Evolutionary conservation across 2,797 vertebrate genomes (phyloP).

Genomic region (Crenichthys baileyi): DNA sequence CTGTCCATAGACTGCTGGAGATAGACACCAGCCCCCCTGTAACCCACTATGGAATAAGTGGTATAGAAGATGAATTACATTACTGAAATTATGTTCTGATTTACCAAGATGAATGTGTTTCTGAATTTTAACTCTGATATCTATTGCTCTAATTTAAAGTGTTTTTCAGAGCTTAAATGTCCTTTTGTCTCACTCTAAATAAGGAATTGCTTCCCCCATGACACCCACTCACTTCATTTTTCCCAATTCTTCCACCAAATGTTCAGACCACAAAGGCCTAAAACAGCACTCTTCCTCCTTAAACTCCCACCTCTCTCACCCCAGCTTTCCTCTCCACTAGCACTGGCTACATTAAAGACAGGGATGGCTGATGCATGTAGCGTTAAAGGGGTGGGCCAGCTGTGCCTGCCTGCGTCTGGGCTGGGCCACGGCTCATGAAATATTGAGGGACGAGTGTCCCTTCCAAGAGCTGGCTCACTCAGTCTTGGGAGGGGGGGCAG

Average conservation of each 20-base stretch:
- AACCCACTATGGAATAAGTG: too few relatives aligned
- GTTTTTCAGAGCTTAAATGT: too few relatives aligned
- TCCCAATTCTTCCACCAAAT: slow-evolving; percentile 8
- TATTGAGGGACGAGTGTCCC: slow-evolving; percentile 83
- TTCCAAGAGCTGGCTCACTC: slow-evolving; percentile 83
- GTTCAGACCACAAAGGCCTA: slow-evolving; percentile 27
- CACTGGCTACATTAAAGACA: slow-evolving; percentile 78
- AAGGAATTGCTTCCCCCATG: neutral
- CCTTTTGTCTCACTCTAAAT: neutral
- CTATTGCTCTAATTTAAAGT: too few relatives aligned
- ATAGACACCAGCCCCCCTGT: too few relatives aligned
- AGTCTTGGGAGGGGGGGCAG: slow-evolving; percentile 50
- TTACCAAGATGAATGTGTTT: too few relatives aligned
- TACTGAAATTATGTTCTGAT: too few relatives aligned
- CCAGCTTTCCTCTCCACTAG: slow-evolving; percentile 30
- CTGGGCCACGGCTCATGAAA: slow-evolving; percentile 82
- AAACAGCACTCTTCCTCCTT: slow-evolving; percentile 23
- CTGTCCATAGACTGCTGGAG: too few relatives aligned
- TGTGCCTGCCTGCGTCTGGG: slow-evolving; percentile 78
- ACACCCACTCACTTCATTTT: neutral
- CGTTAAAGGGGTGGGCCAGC: slow-evolving; percentile 81
- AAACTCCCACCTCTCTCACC: slow-evolving; percentile 17
- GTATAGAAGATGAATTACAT: too few relatives aligned
- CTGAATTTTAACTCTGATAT: too few relatives aligned
- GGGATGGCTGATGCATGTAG: slow-evolving; percentile 77